A percentile compares a stretch with the other conserved stretches of the same genome.
phyloP scores from a whole-genome alignment of 2,888 invertebrate genomes.

The Melanostoma mellinum region DNA sequence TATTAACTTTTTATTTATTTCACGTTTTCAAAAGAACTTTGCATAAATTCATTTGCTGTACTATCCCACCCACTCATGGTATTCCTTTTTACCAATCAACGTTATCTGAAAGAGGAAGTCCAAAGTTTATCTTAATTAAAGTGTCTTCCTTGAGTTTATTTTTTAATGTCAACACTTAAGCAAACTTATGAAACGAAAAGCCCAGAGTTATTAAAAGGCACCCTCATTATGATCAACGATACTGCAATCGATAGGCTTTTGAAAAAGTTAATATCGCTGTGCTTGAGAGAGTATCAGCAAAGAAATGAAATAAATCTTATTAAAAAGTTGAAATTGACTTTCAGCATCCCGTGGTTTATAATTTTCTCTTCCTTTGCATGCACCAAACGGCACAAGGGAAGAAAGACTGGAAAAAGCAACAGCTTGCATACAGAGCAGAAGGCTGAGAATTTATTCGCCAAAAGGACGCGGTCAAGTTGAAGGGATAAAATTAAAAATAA shows the following conservation, averaged over 20 bases:
- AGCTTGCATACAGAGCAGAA: background rate
- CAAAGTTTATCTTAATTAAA: no score
- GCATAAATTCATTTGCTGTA: no score
- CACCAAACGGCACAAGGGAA: background rate
- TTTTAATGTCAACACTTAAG: no score
- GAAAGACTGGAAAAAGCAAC: background rate
- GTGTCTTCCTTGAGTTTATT: no score
- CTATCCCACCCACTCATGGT: no score
- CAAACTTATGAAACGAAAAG: no score
- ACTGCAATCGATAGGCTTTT: slow-evolving; percentile 21
- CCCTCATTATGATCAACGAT: no score
- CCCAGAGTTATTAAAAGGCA: no score
- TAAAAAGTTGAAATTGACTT: slow-evolving; percentile 67
- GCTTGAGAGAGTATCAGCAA: slow-evolving; percentile 36
- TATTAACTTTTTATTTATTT: background rate
- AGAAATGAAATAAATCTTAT: slow-evolving; percentile 63
- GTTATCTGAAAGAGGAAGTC: no score
- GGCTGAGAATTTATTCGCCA: slow-evolving; percentile 11
- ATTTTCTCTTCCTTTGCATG: background rate
- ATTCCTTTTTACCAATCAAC: no score
- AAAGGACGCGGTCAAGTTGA: slow-evolving; percentile 36
- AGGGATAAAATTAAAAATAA: slow-evolving; percentile 39
- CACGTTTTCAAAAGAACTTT: background rate
- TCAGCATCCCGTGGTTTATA: slow-evolving; percentile 17
- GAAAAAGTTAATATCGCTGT: slow-evolving; percentile 45